Conservation (phyloP, 2,888 invertebrate genomes). For the Patella depressa region DNA sequence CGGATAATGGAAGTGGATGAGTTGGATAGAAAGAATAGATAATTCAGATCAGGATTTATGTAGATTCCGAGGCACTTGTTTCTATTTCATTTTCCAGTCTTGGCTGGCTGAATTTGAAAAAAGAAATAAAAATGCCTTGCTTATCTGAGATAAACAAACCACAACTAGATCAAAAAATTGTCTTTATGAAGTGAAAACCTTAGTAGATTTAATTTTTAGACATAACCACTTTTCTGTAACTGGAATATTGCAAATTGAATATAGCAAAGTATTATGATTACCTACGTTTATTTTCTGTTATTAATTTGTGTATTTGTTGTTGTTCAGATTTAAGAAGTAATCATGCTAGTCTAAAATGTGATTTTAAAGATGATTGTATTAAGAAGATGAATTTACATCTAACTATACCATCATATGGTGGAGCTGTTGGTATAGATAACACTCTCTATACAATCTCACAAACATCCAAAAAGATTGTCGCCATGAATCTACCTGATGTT, state of each 20-base stretch:
- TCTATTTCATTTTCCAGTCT: too few relatives aligned
- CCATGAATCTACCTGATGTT: constrained; percentile 58
- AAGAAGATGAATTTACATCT: constrained; percentile 57
- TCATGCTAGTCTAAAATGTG: constrained; percentile 62
- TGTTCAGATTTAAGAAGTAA: constrained; percentile 50
- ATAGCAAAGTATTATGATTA: neutral
- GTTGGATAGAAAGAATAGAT: too few relatives aligned
- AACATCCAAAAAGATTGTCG: constrained; percentile 54
- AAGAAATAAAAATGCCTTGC: too few relatives aligned
- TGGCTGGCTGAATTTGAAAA: too few relatives aligned
- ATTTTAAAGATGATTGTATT: constrained; percentile 62
- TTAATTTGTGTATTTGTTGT: constrained; percentile 14
- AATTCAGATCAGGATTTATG: too few relatives aligned
- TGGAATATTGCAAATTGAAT: neutral
- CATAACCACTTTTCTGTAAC: neutral
- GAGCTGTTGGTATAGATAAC: constrained; percentile 52
- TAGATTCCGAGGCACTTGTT: too few relatives aligned
- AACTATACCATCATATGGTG: constrained; percentile 55
- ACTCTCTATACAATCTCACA: constrained; percentile 58
- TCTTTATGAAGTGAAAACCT: too few relatives aligned
- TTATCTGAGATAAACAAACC: too few relatives aligned
- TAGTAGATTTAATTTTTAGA: too few relatives aligned
- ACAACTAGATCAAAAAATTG: too few relatives aligned
- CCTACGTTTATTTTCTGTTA: neutral
- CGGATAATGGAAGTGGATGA: too few relatives aligned